phyloP scores from a whole-genome alignment of 2,888 invertebrate genomes.

The Drosophila imparisetae region DNA sequence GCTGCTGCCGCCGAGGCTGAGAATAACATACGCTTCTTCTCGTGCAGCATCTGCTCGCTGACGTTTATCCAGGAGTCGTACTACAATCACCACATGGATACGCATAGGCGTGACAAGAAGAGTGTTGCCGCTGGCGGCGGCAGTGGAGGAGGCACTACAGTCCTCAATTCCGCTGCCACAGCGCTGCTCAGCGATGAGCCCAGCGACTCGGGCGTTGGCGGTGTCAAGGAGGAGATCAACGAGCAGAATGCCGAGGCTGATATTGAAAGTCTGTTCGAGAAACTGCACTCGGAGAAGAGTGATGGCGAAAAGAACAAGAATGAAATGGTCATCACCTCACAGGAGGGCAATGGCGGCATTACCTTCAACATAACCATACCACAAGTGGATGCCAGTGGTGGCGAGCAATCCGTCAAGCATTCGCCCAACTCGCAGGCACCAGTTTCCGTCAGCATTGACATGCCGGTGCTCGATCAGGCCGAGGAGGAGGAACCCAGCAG shows the following conservation, averaged over 20 bases:
- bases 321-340: slow-evolving; percentile 85
- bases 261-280: slow-evolving; percentile 85
- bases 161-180: slow-evolving; percentile 75
- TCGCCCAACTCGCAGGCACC: slow-evolving; percentile 73
- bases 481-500: slow-evolving; percentile 82
- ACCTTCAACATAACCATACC: slow-evolving; percentile 85
- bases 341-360: slow-evolving; percentile 84
- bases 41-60: slow-evolving; percentile 85
- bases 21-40: slow-evolving; percentile 84
- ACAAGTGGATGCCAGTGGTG: slow-evolving; percentile 74
- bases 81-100: slow-evolving; percentile 85
- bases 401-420: slow-evolving; percentile 67
- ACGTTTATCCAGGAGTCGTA: slow-evolving; percentile 85
- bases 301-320: slow-evolving; percentile 76
- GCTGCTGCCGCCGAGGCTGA: slow-evolving; percentile 67
- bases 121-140: slow-evolving; percentile 44
- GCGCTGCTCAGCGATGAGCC: slow-evolving; percentile 79
- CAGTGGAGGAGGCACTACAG: slow-evolving; percentile 48
- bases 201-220: slow-evolving; percentile 36
- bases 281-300: slow-evolving; percentile 85
- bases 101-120: slow-evolving; percentile 83
- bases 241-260: slow-evolving; percentile 82
- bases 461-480: slow-evolving; percentile 84
- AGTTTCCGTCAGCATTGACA: slow-evolving; percentile 84
- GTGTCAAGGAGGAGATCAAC: slow-evolving; percentile 49